Evolutionary conservation across 2,888 invertebrate genomes (phyloP).

Genomic region (Trichopria drosophilae): DNA sequence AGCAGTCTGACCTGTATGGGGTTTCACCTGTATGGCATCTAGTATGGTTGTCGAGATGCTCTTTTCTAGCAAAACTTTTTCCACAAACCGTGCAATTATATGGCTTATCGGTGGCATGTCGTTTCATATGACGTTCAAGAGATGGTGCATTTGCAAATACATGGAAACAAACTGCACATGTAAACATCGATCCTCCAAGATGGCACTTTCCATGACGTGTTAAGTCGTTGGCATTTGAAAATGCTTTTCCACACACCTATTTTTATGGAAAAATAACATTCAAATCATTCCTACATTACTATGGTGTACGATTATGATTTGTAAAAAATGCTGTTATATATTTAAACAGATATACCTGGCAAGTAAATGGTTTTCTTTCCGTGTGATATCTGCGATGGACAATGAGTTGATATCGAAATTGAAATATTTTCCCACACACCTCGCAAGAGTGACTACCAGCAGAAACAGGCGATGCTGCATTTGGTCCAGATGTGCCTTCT

Average conservation of each 20-base stretch:
- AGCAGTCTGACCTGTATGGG: slow-evolving; percentile 72
- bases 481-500: slow-evolving; percentile 57
- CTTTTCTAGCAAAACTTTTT: slow-evolving; percentile 84
- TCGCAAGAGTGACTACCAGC: slow-evolving; percentile 77
- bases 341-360: slow-evolving; percentile 57
- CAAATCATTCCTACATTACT: slow-evolving; percentile 5
- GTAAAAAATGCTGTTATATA: too few relatives aligned
- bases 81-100: slow-evolving; percentile 84
- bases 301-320: too few relatives aligned
- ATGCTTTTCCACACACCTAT: slow-evolving; percentile 82
- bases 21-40: slow-evolving; percentile 83
- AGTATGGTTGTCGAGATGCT: slow-evolving; percentile 83
- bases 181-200: slow-evolving; percentile 76
- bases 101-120: slow-evolving; percentile 81
- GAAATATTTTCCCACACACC: slow-evolving; percentile 84
- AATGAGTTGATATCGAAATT: slow-evolving; percentile 83
- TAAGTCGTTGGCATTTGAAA: slow-evolving; percentile 77
- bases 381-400: slow-evolving; percentile 86
- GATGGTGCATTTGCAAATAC: slow-evolving; percentile 72
- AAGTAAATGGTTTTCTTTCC: slow-evolving; percentile 81
- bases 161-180: slow-evolving; percentile 73
- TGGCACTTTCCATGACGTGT: slow-evolving; percentile 84
- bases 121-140: slow-evolving; percentile 75
- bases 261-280: too few relatives aligned
- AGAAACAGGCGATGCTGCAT: slow-evolving; percentile 66